Conservation (phyloP, 1,140 invertebrate genomes). For the Drosophila murphyi region DNA sequence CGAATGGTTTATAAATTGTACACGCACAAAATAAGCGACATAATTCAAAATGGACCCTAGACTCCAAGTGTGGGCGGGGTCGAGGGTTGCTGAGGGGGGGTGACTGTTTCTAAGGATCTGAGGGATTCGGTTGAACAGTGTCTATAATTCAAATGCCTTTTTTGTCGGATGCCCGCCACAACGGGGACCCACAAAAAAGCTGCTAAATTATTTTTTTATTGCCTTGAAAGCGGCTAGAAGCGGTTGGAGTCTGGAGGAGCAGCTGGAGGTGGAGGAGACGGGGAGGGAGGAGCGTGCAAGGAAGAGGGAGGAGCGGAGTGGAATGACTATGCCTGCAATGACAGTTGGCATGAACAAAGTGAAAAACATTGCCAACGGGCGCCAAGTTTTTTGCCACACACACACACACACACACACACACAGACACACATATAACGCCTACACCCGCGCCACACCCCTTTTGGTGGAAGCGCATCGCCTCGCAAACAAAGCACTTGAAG, state of each 20-base stretch:
- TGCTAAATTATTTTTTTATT: conserved; percentile 81
- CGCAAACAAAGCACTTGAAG: conserved; percentile 76
- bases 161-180: neutral
- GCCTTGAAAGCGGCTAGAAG: conserved; percentile 43
- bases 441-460: neutral
- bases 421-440: neutral
- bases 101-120: neutral
- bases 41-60: conserved; percentile 39
- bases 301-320: neutral
- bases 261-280: no score
- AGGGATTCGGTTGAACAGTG: neutral
- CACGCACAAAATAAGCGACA: conserved; percentile 45
- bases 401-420: conserved; percentile 20
- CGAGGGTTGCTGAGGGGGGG: neutral
- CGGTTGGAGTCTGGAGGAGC: no score
- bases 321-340: conserved; percentile 45
- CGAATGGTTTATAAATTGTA: conserved; percentile 49
- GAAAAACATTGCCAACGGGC: conserved; percentile 76
- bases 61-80: neutral
- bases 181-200: conserved; percentile 36
- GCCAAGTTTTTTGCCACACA: conserved; percentile 53
- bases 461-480: conserved; percentile 25
- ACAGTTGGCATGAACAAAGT: conserved; percentile 79
- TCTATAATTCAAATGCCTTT: conserved; percentile 58
- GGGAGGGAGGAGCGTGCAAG: neutral